A percentile compares a stretch with the other conserved stretches of the same genome.
Evolutionary conservation across 2,797 vertebrate genomes (phyloP).

Genomic region (Coregonus ussuriensis): DNA sequence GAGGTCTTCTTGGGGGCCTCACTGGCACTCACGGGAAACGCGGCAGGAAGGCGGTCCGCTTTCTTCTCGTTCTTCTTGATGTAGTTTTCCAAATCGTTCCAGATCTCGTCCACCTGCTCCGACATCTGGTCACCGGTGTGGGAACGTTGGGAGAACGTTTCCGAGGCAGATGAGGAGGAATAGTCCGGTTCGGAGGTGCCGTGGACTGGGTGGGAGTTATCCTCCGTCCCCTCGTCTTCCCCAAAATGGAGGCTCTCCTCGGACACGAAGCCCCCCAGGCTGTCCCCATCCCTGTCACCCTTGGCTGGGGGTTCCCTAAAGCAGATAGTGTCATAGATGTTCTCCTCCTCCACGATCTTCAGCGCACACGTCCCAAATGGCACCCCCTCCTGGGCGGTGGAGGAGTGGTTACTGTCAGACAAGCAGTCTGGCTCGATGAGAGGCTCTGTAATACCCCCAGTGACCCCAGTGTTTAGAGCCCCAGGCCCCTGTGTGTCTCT

Average conservation of each 20-base stretch:
- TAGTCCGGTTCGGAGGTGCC: constrained; percentile 74
- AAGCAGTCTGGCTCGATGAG: constrained; percentile 65
- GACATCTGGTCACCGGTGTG: constrained; percentile 84
- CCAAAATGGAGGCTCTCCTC: constrained; percentile 87
- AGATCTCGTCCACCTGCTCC: constrained; percentile 94
- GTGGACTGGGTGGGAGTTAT: constrained; percentile 42
- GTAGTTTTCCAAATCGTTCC: constrained; percentile 98
- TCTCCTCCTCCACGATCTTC: constrained; percentile 84
- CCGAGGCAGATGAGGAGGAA: constrained; percentile 77
- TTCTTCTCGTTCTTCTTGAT: constrained; percentile 96
- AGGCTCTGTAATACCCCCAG: constrained; percentile 53
- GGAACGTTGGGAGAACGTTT: constrained; percentile 74
- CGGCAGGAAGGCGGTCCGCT: constrained; percentile 87
- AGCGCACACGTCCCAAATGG: constrained; percentile 75
- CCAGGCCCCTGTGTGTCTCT: constrained; percentile 26
- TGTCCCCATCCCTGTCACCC: constrained; percentile 51
- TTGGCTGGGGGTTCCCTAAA: constrained; percentile 76
- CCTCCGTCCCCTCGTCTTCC: constrained; percentile 73
- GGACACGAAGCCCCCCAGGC: constrained; percentile 77
- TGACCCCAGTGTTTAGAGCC: constrained; percentile 37
- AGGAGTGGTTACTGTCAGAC: constrained; percentile 63
- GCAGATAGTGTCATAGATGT: constrained; percentile 93
- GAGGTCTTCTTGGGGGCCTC: constrained; percentile 74
- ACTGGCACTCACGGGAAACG: constrained; percentile 87
- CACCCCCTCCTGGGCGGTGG: constrained; percentile 65